Conservation (phyloP, 2,888 invertebrate genomes). For the Xylophagus ater region DNA sequence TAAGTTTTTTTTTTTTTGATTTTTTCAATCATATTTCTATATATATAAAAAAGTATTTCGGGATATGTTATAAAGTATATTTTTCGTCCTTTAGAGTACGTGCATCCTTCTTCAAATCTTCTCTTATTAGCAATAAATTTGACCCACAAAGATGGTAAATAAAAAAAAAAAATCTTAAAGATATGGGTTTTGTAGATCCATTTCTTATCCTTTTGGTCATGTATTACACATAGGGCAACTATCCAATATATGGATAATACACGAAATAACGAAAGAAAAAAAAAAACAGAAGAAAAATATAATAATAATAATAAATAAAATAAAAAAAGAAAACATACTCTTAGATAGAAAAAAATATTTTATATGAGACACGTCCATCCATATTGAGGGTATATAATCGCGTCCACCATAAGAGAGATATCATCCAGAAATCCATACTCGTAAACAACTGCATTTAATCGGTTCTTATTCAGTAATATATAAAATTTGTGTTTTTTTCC, state of each 20-base stretch:
- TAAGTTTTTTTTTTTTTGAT: too few species aligned
- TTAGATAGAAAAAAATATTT: slow-evolving; percentile 21
- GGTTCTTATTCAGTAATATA: slow-evolving; percentile 21
- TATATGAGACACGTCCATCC: slow-evolving; percentile 23
- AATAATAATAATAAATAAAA: too few species aligned
- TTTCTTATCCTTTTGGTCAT: background rate
- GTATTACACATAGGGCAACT: slow-evolving; percentile 1
- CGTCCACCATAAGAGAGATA: slow-evolving; percentile 22
- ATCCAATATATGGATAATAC: slow-evolving; percentile 16
- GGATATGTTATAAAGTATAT: too few species aligned
- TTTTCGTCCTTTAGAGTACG: too few species aligned
- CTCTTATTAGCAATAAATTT: slow-evolving; percentile 18
- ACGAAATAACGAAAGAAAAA: too few species aligned
- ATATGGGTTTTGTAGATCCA: background rate
- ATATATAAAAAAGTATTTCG: too few species aligned
- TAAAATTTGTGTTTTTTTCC: slow-evolving; percentile 17
- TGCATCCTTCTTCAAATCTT: slow-evolving; percentile 18
- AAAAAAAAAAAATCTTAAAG: slow-evolving; percentile 14
- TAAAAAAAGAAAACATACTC: slow-evolving; percentile 15
- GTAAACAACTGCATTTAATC: slow-evolving; percentile 37
- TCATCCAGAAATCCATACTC: slow-evolving; percentile 29
- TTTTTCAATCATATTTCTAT: too few species aligned
- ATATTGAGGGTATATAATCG: slow-evolving; percentile 23
- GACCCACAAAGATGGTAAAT: slow-evolving; percentile 12
- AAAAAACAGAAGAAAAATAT: too few species aligned